Evolutionary conservation across 2,888 invertebrate species (phyloP), one percentile per base, ranked within the genome.

Genomic region (Netelia virgata): DNA sequence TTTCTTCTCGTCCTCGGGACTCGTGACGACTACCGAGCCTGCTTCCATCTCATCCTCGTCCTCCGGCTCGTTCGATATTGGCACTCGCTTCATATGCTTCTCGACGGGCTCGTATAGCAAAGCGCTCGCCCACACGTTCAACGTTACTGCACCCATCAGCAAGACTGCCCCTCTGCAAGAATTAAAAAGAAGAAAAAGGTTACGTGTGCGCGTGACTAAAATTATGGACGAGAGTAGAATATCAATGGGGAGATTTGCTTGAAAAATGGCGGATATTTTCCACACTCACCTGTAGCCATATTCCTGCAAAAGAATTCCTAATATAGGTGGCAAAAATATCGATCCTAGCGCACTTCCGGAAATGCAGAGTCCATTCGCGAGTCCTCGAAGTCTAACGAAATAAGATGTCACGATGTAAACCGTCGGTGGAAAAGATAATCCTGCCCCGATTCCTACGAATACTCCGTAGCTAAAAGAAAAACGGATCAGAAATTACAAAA

Each of bases 371-470:
- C 98, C 98, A 93, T 98, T 98, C 61, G 98, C 98, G 14, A 98
- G 94, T 0, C 98, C 98, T 63, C 97, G 95, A 10, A 96, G 94
- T 66, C 96, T 95, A 59, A 97, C 96, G 93, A 98, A 98, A 94
- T 98, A 98, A 82, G 97, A 97, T 72, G 97, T 97, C 87, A 98
- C 97, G 88, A 98, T 97, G 94, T 98, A 97, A 50, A 98, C 97
- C 0, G 98, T 98, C 1, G 98, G 97, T 0, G 98, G 98, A 94
- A 98, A 98, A 0, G 97, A 96, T 9, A 98, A 94, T 0, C 98
- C 98, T 0, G 97, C 97, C 8, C 98, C 98, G 55, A 96, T 96
- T 85, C 98, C 98, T 23, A 97, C 97, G 91, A 97, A 94, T 14
- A 97, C 95, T 72, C 97, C 97, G 94, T 97, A 97, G 94, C 97